Evolutionary conservation across 2,797 vertebrate genomes (phyloP).

Genomic region (Vultur gryphus): DNA sequence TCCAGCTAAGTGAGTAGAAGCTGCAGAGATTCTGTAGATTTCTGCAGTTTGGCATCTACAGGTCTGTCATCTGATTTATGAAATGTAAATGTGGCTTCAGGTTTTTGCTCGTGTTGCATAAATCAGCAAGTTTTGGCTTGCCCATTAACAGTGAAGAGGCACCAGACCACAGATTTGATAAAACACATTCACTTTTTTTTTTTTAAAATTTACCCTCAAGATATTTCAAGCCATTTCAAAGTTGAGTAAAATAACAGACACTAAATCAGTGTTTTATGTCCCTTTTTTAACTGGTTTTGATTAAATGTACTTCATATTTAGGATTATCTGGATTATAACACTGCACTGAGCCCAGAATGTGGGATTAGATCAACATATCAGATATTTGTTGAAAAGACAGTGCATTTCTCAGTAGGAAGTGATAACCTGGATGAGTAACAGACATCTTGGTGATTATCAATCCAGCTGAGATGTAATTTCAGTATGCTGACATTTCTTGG

Average conservation of each 20-base stretch:
- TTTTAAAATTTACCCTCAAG: not conserved
- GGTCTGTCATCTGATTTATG: constrained; percentile 5
- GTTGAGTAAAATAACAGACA: not conserved
- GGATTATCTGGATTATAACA: not conserved
- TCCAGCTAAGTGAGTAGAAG: not conserved
- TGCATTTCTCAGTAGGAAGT: not conserved
- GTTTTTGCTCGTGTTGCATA: not conserved
- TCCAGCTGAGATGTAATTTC: not conserved
- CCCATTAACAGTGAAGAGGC: not conserved
- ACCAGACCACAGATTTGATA: not conserved
- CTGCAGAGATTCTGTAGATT: not conserved
- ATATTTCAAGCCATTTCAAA: not conserved
- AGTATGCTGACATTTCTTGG: not conserved
- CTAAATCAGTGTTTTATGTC: not conserved
- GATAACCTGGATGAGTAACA: not conserved
- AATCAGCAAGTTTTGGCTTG: constrained; percentile 11
- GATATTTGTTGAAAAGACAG: not conserved
- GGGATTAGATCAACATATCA: not conserved
- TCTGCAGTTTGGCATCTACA: not conserved
- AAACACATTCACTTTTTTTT: not conserved
- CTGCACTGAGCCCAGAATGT: not conserved
- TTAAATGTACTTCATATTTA: not conserved
- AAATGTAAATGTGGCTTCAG: not conserved
- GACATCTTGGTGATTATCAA: not conserved
- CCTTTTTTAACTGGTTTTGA: not conserved